Conservation (phyloP, 2,888 invertebrate genomes). For the Hesperia comma region DNA sequence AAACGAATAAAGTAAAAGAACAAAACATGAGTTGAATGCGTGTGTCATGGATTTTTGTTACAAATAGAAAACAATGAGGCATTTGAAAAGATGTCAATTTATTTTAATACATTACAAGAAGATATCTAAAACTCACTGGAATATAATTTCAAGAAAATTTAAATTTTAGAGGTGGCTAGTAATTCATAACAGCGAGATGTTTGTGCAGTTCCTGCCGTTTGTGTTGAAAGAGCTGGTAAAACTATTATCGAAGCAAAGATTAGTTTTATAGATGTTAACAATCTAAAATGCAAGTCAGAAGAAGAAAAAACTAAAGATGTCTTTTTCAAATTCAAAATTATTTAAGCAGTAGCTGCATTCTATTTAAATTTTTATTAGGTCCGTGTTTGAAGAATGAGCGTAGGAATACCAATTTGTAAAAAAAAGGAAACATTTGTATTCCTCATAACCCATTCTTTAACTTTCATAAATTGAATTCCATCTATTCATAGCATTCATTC, state of each 20-base stretch:
- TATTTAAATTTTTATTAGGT: conserved; percentile 70
- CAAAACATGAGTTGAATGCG: conserved; percentile 49
- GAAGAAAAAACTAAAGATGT: conserved; percentile 62
- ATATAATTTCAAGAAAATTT: conserved; percentile 12
- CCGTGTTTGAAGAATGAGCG: conserved; percentile 62
- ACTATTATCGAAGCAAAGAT: conserved; percentile 47
- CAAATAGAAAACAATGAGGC: conserved; percentile 48
- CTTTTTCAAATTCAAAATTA: conserved; percentile 58
- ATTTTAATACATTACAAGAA: conserved; percentile 76
- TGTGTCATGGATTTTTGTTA: conserved; percentile 47
- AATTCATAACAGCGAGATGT: conserved; percentile 57
- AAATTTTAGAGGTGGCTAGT: conserved; percentile 32
- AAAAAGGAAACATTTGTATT: conserved; percentile 57
- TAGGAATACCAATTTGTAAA: conserved; percentile 67
- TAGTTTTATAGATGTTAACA: conserved; percentile 50
- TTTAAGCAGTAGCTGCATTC: conserved; percentile 70
- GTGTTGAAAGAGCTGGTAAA: conserved; percentile 59
- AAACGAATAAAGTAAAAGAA: conserved; percentile 53
- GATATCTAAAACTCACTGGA: conserved; percentile 44
- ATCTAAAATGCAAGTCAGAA: conserved; percentile 68
- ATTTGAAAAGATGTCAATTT: conserved; percentile 47
- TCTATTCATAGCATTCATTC: conserved; percentile 53
- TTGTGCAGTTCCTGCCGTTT: conserved; percentile 71
- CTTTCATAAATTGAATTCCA: conserved; percentile 51
- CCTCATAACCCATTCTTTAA: conserved; percentile 62